Base-by-base conservation (phyloP, 2,113 vertebrate species). In the Nymphicus hollandicus region DNA sequence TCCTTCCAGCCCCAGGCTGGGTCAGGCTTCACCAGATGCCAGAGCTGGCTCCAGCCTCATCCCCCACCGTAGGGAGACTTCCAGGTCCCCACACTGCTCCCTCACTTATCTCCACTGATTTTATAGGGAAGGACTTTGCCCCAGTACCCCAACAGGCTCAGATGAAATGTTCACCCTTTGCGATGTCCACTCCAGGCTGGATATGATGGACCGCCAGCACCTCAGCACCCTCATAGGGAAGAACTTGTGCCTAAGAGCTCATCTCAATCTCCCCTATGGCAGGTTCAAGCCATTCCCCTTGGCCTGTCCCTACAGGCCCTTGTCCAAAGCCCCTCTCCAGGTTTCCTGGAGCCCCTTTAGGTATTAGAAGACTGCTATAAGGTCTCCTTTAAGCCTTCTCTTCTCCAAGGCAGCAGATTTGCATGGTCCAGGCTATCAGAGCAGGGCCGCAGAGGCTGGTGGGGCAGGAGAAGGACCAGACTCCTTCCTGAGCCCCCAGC, bases 11-110 rank as follows among this genome's bases (percentile, higher is more conserved):
- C 17, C 39, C 31, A 18, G 27, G 2, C 31, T 35, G 63, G 18
- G 17, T 39, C 20, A 37, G 33, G 44, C 55, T 61, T 14, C 24
- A 24, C 22, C 35, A 60, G 39, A n/a, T 7, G 2, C 4, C 37
- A 33, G 24, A 22, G 11, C 18, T 41, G 55, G 22, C 27, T 56
- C n/a, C 74, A 64, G n/a, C 76, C 29, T 8, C 74, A 29, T 2
- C 9, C 17, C 37, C 13, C 18, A 41, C 3, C 5, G 0, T 0
- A 5, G 29, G 22, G 53, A 35, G 19, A 56, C 19, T 11, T 37
- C 14, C 22, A 56, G 52, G 18, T 70, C 20, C 16, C 18, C 37
- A 6, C 3, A 3, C 65, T 46, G 22, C 22, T 56, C 11, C 20
- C 46, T 6, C 1, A 2, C 29, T 35, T 24, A 20, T 24, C 63